Base-by-base conservation (phyloP, 1,140 invertebrate species). In the Drosophila parabipectinata region DNA sequence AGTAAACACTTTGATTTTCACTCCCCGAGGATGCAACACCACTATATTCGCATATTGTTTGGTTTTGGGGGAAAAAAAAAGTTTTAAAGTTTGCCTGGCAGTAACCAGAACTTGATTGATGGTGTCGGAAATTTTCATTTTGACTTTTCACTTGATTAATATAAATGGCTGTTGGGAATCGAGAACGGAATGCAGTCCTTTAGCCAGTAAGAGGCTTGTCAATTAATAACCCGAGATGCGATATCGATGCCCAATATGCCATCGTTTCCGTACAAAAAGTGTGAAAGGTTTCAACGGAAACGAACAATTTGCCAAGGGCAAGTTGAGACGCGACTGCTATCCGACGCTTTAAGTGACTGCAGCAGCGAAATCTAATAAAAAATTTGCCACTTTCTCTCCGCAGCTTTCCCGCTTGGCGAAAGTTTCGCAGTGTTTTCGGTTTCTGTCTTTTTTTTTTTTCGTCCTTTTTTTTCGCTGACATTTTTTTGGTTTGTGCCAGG, bases 311-410 rank as follows among this genome's bases (percentile, higher is more conserved):
- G 74, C 74, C 74, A 69, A 61, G 51, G 72, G 74, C 74, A 62
- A 69, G 72, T 55, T 59, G 54, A 41, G 48, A 9, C 30, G 39
- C 15, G 34, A 4, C 26, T 32, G 24, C 44, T 12, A 50, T 53
- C 30, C 45, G 32, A 48, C 24, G 44, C 55, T 60, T 55, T 69
- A 76, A 76, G 55, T 55, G 72, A 76, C 54, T 75, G 48, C 55
- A 76, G 48, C 55, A 76, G 39, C 55, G 32, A 67, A 76, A 76
- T 76, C 63, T 68, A 76, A 76, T 75, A 75, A 63, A 52, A 72
- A 72, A 55, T 24, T 56, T 74, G 18, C 21, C 59, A 32, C 59
- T 55, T 28, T 28, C 41, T 32, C 39, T 15, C 12, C 60, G 60
- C 53, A 58, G 44, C n/a, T 66, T 51, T 57, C 15, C 39, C 39